A percentile compares a stretch with the other conserved stretches of the same genome.
phyloP scores from a whole-genome alignment of 1,140 invertebrate species.

The Grapholita molesta region DNA sequence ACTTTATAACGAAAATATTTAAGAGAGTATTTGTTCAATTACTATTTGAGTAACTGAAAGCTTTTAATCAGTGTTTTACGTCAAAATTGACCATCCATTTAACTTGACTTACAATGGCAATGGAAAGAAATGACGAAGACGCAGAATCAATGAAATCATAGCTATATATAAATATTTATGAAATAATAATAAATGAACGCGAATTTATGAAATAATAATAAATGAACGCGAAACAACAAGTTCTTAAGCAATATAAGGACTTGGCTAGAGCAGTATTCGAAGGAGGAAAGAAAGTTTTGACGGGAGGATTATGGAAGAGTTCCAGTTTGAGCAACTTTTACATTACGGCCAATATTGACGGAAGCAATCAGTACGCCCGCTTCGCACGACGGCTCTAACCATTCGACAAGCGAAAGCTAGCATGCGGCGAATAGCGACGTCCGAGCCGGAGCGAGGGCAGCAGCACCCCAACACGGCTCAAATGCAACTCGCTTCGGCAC shows the following conservation, averaged over 20 bases:
- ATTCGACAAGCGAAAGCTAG: slow-evolving; percentile 51
- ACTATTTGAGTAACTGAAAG: too few relatives aligned
- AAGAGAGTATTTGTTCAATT: too few relatives aligned
- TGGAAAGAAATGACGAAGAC: neutral
- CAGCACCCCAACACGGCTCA: slow-evolving; percentile 36
- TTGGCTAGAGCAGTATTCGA: slow-evolving; percentile 27
- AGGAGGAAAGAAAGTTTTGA: slow-evolving; percentile 45
- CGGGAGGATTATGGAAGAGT: slow-evolving; percentile 44
- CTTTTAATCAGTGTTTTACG: too few relatives aligned
- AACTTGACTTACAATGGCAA: too few relatives aligned
- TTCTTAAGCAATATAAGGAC: slow-evolving; percentile 27
- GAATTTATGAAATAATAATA: slow-evolving; percentile 24
- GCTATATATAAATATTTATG: neutral
- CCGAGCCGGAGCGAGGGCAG: slow-evolving; percentile 44
- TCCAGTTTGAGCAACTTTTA: slow-evolving; percentile 56
- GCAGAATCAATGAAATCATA: neutral
- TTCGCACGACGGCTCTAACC: slow-evolving; percentile 38
- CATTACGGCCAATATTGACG: slow-evolving; percentile 50
- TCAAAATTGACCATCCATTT: too few relatives aligned
- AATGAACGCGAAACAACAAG: neutral
- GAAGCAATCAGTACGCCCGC: slow-evolving; percentile 42
- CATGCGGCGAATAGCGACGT: slow-evolving; percentile 44
- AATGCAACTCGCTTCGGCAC: slow-evolving; percentile 48
- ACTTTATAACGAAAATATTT: too few relatives aligned
- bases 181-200: slow-evolving; percentile 11